phyloP scores from a whole-genome alignment of 2,888 invertebrate species.

The Cosmopolites sordidus region DNA sequence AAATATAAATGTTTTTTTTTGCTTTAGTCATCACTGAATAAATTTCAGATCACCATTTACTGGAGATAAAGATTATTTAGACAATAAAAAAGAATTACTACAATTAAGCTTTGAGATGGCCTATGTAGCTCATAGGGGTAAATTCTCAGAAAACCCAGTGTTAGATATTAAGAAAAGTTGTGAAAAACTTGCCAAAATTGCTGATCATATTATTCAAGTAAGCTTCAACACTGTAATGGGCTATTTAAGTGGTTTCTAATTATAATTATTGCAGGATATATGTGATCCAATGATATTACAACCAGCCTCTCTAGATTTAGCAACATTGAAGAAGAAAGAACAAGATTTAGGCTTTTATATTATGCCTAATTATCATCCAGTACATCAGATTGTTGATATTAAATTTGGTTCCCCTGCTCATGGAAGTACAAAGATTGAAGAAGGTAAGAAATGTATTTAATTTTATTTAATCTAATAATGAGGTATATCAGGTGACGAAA shows the following conservation, averaged over 20 bases:
- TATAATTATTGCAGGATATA: constrained; percentile 68
- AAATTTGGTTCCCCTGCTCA: constrained; percentile 91
- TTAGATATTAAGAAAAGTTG: constrained; percentile 70
- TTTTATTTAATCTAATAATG: neutral
- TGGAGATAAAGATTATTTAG: constrained; percentile 64
- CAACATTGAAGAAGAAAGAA: constrained; percentile 79
- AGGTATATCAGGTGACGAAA: constrained; percentile 70
- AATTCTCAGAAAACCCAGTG: constrained; percentile 83
- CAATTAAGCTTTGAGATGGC: constrained; percentile 81
- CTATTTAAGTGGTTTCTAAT: constrained; percentile 3
- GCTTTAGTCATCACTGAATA: constrained; percentile 1
- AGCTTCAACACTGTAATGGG: constrained; percentile 31
- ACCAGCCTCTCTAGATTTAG: constrained; percentile 85
- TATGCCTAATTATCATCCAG: constrained; percentile 76
- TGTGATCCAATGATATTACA: constrained; percentile 87
- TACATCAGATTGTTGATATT: constrained; percentile 80
- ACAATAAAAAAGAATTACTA: constrained; percentile 68
- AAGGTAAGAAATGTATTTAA: constrained; percentile 48
- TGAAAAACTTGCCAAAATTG: constrained; percentile 68
- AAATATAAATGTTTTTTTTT: constrained; percentile 5
- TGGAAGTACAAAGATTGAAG: constrained; percentile 86
- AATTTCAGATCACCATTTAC: constrained; percentile 55
- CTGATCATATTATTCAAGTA: constrained; percentile 81
- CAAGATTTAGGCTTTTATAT: constrained; percentile 89
- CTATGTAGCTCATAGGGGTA: constrained; percentile 84